Evolutionary conservation across 1,140 invertebrate species (phyloP).

Genomic region (Cydia fagiglandana): DNA sequence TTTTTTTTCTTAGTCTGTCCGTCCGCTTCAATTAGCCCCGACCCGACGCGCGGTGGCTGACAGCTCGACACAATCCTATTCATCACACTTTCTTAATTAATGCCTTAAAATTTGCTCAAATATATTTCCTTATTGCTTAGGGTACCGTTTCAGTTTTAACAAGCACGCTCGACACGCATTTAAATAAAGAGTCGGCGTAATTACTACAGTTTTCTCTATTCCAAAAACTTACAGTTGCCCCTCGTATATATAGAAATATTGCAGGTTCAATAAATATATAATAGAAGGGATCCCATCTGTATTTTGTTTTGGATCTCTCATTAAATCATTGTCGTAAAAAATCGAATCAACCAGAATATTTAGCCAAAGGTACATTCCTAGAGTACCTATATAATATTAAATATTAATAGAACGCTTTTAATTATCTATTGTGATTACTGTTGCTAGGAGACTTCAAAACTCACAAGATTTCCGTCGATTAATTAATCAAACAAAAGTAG

Average conservation of each 20-base stretch:
- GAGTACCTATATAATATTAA: not conserved
- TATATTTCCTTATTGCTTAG: not conserved
- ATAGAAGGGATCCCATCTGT: too few species aligned
- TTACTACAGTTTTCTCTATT: too few species aligned
- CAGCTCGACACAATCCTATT: slow-evolving; percentile 27
- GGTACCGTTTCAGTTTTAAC: not conserved
- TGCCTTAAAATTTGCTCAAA: slow-evolving; percentile 12
- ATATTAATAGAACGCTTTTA: not conserved
- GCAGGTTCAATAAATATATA: too few species aligned
- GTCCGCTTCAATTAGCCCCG: slow-evolving; percentile 28
- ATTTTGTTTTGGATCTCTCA: too few species aligned
- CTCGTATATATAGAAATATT: too few species aligned
- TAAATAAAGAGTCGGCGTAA: too few species aligned
- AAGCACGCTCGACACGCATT: not conserved
- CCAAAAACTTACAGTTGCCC: too few species aligned
- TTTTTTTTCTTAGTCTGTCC: slow-evolving; percentile 10
- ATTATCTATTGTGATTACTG: not conserved
- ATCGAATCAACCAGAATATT: too few species aligned
- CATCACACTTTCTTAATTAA: slow-evolving; percentile 26
- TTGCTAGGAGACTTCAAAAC: not conserved
- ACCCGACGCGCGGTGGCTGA: slow-evolving; percentile 19
- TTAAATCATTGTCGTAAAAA: too few species aligned
- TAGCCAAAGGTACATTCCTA: not conserved
- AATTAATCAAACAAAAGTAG: not conserved
- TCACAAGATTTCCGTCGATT: not conserved